Conservation (phyloP, 2,113 vertebrate genomes). For the Toxostoma redivivum region DNA sequence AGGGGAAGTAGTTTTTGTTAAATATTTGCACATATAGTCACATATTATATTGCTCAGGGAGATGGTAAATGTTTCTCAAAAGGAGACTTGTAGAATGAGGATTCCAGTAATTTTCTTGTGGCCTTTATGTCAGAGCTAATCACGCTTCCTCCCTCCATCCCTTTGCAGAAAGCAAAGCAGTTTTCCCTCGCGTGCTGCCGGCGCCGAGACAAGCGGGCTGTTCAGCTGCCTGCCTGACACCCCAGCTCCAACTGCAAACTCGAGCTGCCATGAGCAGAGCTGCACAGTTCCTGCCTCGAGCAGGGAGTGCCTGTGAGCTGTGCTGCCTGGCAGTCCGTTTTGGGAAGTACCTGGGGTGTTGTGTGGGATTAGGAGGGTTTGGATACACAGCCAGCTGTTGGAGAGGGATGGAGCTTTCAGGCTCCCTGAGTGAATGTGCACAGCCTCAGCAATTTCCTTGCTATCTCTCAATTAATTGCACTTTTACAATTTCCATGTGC, state of each 20-base stretch:
- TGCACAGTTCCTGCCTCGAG: background rate
- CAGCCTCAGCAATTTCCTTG: background rate
- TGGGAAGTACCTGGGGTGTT: background rate
- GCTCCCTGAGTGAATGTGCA: background rate
- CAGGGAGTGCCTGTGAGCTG: background rate
- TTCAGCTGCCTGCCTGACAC: background rate
- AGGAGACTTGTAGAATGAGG: background rate
- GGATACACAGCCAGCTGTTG: background rate
- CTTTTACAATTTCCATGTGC: background rate
- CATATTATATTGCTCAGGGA: conserved; percentile 33
- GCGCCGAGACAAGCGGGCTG: background rate
- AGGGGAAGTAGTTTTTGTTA: conserved; percentile 48
- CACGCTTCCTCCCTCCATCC: background rate
- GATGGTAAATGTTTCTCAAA: conserved; percentile 51
- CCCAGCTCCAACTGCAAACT: background rate
- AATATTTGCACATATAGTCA: conserved; percentile 51
- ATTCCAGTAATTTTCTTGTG: conserved; percentile 15
- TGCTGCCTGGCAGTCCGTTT: accelerated
- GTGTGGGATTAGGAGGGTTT: background rate
- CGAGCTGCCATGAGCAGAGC: background rate
- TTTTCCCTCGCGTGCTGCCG: background rate
- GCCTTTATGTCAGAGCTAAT: conserved; percentile 37
- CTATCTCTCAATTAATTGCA: background rate
- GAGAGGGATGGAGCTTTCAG: background rate
- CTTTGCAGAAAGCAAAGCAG: background rate